Base-by-base conservation (phyloP, 2,888 invertebrate genomes). In the Peribatodes rhomboidaria region DNA sequence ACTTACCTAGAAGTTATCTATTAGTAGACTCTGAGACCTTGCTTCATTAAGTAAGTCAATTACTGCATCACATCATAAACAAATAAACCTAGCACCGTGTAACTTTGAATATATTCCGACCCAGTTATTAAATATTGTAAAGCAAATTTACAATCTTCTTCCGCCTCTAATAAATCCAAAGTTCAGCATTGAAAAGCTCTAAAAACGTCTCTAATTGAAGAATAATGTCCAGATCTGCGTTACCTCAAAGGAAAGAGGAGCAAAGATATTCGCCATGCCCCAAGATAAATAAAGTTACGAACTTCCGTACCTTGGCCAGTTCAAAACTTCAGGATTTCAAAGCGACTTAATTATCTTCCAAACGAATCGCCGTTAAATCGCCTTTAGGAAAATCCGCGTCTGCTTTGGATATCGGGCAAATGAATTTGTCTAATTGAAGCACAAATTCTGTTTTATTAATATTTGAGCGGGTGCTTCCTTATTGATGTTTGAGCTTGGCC, bases 401-500 rank as follows among this genome's bases (percentile, higher is more conserved):
- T 78, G 78, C 77, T 81, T 76, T 75, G 74, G 74, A 79, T 79
- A 80, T 77, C 75, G 76, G 69, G 79, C 77, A 73, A 77, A 79
- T 81, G 77, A 79, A 79, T 80, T 79, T 78, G 74, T 77, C 74
- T 81, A 81, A 84, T 81, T 78, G 76, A 76, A 79, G 77, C 77
- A 80, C 77, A 82, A 81, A 82, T 77, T 79, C 74, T 72, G 67
- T 74, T 77, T 80, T 80, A 81, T 83, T 81, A 82, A 84, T 82
- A 77, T 78, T 83, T 83, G 82, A 85, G 81, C 80, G 81, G 77
- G 77, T 82, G 78, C 81, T 84, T 88, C 85, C 84, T 82, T 83
- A 86, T 84, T 82, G 80, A 85, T 85, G 82, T 82, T 84, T 79
- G 80, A 83, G 83, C 80, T 81, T 79, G 81, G 80, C 75, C 80